Base-by-base conservation (phyloP, 53 echinoderm and acorn worm genomes). In the Henricia sp. region DNA sequence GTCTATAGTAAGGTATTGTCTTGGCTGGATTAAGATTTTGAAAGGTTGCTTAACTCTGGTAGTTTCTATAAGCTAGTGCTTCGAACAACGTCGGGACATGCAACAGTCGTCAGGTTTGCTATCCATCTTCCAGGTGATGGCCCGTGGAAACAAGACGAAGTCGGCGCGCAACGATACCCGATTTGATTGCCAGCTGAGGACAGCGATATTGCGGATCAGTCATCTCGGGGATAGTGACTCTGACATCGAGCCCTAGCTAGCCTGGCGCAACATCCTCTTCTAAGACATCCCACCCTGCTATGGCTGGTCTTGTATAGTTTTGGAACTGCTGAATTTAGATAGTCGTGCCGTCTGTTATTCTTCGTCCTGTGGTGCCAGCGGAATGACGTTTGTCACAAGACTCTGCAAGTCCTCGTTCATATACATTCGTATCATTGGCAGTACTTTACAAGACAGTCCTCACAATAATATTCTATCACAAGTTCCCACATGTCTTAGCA, bases 121-220 rank as follows among this genome's bases (percentile, higher is more conserved):
- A 17, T 37, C 24, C 13, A 20, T 38, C 42, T 59, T 76, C 57
- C 41, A 76, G 76, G 76, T 41, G 76, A 59, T 76, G 40, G 76
- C 58, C 76, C 59, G 5, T 58, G 55, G 76, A 39, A 24, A 41
- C 41, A 34, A 60, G 12, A 73, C 28, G 40, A 40, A 35, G 80
- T 36, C 50, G 80, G 64, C 64, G 64, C 33, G 42, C 35, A 55
- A 60, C 77, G 77, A 77, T 77, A 77, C 58, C 41, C 12, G 42
- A 38, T 63, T 34, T 80, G 80, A 80, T 80, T 48, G 80, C 63
- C 80, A 80, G 80, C 80, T 80, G 80, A 63, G 23, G 80, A 64
- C 80, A 80, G 46, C 80, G 80, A 80, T 80, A 80, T 80, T 80
- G 50, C 80, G 29, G 62, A 80, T 80, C 80, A 80, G 65, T 80